These are phyloP conservation scores for Xestoiulus laeticollis DNA, from an alignment of 2,888 invertebrate genomes.

Conservation along the genomic window DNA sequence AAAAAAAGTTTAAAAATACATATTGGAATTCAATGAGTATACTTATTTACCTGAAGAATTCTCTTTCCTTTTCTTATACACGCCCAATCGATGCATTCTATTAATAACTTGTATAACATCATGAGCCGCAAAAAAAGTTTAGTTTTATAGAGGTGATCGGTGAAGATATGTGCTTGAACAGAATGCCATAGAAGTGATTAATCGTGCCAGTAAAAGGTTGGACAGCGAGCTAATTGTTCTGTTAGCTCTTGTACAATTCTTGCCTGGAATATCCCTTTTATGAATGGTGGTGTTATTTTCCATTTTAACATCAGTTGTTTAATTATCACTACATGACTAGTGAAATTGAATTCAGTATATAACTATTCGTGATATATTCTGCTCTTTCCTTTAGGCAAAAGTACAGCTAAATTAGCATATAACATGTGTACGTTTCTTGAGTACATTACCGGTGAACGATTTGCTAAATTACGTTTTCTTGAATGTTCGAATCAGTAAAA, in stretches of 20 bases:
- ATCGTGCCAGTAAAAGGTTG: background rate
- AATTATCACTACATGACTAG: conserved; percentile 40
- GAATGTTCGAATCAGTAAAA: no score
- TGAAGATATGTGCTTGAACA: background rate
- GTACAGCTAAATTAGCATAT: background rate
- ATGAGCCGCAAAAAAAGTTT: background rate
- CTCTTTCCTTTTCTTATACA: background rate
- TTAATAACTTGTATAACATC: no score
- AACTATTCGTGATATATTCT: background rate
- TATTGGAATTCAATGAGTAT: background rate
- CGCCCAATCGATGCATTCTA: no score
- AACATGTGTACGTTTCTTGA: no score
- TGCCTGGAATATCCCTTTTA: background rate
- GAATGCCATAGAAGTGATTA: no score
- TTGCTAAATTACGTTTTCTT: no score
- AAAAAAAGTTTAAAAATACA: background rate
- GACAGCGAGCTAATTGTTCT: background rate
- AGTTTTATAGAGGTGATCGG: background rate
- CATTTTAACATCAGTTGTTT: background rate
- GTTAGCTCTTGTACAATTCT: background rate
- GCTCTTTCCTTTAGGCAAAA: background rate
- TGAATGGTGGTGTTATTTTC: background rate
- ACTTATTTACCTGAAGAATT: background rate
- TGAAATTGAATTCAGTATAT: background rate
- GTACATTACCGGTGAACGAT: no score